Evolutionary conservation across 2,113 vertebrate genomes (phyloP).

Genomic region (Cranoglanis bouderius): DNA sequence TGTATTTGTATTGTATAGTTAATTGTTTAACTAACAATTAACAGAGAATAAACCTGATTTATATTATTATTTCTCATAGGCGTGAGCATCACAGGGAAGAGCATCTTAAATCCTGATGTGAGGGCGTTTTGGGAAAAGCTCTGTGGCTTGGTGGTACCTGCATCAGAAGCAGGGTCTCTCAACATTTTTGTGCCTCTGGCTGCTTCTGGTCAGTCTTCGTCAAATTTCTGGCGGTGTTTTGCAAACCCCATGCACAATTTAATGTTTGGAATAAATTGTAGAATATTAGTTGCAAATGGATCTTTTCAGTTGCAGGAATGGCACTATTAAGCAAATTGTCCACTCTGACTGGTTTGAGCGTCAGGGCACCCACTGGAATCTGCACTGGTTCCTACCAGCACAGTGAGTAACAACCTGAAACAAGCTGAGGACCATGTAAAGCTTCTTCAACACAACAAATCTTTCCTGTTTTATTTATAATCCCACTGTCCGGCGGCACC

Average conservation of each 20-base stretch:
- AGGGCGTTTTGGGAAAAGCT: slow-evolving; percentile 84
- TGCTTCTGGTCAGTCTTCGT: slow-evolving; percentile 76
- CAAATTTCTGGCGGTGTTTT: not conserved
- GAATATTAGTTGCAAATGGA: not conserved
- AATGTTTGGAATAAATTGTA: not conserved
- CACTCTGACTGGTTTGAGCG: slow-evolving; percentile 73
- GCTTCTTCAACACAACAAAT: not conserved
- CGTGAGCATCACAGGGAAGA: slow-evolving; percentile 69
- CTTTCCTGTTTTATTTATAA: not conserved
- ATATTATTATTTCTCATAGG: slow-evolving; percentile 61
- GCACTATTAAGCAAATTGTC: slow-evolving; percentile 76
- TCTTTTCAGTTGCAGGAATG: slow-evolving; percentile 71
- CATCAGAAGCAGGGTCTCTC: slow-evolving; percentile 74
- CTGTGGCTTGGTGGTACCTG: slow-evolving; percentile 66
- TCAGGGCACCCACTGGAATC: slow-evolving; percentile 75
- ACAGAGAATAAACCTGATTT: not conserved
- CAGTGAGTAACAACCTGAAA: slow-evolving; percentile 70
- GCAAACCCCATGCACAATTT: not conserved
- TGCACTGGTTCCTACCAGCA: slow-evolving; percentile 82
- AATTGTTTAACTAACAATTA: not conserved
- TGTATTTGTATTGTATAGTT: not conserved
- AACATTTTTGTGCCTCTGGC: slow-evolving; percentile 82
- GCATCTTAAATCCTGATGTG: slow-evolving; percentile 71
- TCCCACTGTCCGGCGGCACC: not conserved
- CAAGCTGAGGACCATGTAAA: not conserved